phyloP scores from a whole-genome alignment of 2,797 vertebrate species.

The Pachyuromys duprasi region DNA sequence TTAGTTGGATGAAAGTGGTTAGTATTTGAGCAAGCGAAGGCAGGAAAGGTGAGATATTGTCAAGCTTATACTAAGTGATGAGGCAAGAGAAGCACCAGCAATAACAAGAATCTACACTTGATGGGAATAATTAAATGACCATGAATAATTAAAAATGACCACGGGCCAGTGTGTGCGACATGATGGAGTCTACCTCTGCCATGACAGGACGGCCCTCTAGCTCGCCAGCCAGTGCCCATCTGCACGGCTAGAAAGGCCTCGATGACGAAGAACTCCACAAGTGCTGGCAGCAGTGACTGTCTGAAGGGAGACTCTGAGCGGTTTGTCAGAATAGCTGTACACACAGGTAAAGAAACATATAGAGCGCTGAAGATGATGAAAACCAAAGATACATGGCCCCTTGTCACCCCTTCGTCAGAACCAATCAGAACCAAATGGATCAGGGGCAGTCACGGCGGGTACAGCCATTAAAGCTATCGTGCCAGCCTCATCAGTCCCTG shows the following conservation, averaged over 20 bases:
- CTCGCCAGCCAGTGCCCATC: not conserved
- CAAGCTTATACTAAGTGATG: not conserved
- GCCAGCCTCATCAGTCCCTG: not conserved
- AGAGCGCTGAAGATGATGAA: not conserved
- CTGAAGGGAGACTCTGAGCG: not conserved
- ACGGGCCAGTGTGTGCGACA: not conserved
- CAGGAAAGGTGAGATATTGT: not conserved
- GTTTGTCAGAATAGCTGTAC: not conserved
- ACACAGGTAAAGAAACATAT: not conserved
- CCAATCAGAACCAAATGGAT: not conserved
- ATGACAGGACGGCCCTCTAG: no score
- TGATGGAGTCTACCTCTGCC: no score
- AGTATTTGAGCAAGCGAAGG: not conserved
- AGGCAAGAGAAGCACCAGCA: not conserved
- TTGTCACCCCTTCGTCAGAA: not conserved
- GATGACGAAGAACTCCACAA: not conserved
- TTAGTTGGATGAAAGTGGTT: not conserved
- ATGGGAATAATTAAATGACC: not conserved
- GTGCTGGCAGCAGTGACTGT: not conserved
- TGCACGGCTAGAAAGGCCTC: not conserved
- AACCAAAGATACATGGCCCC: not conserved
- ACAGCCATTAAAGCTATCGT: not conserved
- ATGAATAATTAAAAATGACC: not conserved
- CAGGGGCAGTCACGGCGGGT: not conserved
- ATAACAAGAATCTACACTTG: not conserved